phyloP scores from a whole-genome alignment of 2,888 invertebrate genomes.

The Drosophila algonquin region DNA sequence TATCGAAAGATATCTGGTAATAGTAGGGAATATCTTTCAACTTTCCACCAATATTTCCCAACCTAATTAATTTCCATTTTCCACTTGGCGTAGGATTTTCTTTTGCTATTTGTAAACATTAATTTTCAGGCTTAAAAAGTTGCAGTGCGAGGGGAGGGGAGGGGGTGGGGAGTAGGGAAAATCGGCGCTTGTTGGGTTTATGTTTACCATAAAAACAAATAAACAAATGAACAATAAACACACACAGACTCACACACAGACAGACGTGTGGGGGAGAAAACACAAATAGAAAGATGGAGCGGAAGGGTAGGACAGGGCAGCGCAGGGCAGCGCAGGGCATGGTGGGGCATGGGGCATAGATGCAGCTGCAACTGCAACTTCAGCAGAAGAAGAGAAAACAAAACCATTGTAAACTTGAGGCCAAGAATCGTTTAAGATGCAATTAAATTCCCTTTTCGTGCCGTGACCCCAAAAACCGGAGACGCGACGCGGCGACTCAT shows the following conservation, averaged over 20 bases:
- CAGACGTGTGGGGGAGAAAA: slow-evolving; percentile 22
- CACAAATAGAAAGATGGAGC: slow-evolving; percentile 51
- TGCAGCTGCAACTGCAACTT: slow-evolving; percentile 29
- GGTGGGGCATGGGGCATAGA: too few relatives aligned
- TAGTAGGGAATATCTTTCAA: neutral
- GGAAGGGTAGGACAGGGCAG: neutral
- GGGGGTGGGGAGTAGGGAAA: neutral
- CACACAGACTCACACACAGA: neutral
- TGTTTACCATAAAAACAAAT: slow-evolving; percentile 70
- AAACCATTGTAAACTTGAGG: slow-evolving; percentile 9
- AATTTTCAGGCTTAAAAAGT: slow-evolving; percentile 19
- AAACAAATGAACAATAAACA: slow-evolving; percentile 61
- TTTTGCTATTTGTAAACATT: slow-evolving; percentile 27
- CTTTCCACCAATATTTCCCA: slow-evolving; percentile 2
- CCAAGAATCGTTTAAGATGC: slow-evolving; percentile 43
- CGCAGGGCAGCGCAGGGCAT: too few relatives aligned
- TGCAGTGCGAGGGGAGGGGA: slow-evolving; percentile 43
- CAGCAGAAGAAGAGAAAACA: slow-evolving; percentile 1
- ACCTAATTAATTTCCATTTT: slow-evolving; percentile 17
- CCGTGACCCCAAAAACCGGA: neutral
- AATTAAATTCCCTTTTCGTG: slow-evolving; percentile 35
- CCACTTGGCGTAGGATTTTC: slow-evolving; percentile 4
- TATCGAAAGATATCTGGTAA: neutral
- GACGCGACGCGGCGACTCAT: slow-evolving; percentile 23
- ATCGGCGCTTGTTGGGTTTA: slow-evolving; percentile 65